Evolutionary conservation across 2,113 vertebrate genomes (phyloP).

Genomic region (Struthidea cinerea): DNA sequence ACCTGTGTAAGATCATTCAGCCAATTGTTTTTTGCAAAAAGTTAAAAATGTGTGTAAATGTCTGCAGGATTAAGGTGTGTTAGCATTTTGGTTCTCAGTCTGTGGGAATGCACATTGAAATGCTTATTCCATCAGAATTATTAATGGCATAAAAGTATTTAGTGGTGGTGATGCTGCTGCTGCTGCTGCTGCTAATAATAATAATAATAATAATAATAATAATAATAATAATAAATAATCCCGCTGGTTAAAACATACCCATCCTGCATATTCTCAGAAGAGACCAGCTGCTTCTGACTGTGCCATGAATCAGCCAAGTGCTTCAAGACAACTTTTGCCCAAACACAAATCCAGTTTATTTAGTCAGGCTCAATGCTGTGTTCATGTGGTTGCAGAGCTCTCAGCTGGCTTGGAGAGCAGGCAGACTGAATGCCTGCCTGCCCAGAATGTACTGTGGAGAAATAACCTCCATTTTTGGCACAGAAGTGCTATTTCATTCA

Average conservation of each 20-base stretch:
- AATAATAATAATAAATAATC: neutral
- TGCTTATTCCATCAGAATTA: neutral
- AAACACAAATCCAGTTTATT: conserved; percentile 22
- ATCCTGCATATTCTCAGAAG: neutral
- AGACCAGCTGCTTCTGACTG: neutral
- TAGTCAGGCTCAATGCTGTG: neutral
- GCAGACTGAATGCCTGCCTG: conserved; percentile 1
- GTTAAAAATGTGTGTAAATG: neutral
- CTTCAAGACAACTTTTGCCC: conserved; percentile 18
- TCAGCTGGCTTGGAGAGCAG: neutral
- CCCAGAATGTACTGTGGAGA: conserved; percentile 25
- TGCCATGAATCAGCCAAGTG: conserved; percentile 1
- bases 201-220: neutral
- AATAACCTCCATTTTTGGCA: conserved; percentile 46
- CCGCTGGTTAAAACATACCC: neutral
- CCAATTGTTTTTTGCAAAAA: neutral
- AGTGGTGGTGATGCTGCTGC: neutral
- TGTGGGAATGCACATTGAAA: neutral
- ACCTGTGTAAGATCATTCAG: neutral
- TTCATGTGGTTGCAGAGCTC: neutral
- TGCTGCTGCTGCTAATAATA: no score
- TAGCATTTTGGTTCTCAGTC: neutral
- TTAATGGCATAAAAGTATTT: neutral
- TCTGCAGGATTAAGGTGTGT: neutral
- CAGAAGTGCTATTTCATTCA: conserved; percentile 54